A percentile compares a stretch with the other conserved stretches of the same genome.
These are phyloP conservation scores for Margaritifera margaritifera DNA, from an alignment of 2,888 invertebrate genomes.

Conservation along the genomic window DNA sequence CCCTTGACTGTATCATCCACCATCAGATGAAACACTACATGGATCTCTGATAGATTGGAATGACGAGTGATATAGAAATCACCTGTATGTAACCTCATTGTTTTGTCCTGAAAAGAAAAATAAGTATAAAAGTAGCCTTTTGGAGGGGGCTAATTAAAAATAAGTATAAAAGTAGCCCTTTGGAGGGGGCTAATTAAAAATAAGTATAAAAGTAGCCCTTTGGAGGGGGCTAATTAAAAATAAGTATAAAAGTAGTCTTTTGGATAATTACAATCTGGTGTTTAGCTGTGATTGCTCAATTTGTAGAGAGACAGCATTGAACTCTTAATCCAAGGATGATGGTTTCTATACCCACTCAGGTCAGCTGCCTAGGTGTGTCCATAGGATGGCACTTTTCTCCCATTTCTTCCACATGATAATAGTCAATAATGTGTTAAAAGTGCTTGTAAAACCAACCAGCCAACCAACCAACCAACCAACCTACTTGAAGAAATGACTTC, in stretches of 20 bases:
- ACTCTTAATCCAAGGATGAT: too few species aligned
- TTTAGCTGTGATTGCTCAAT: too few species aligned
- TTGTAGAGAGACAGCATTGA: too few species aligned
- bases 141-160: neutral
- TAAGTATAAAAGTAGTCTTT: neutral
- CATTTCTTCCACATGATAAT: too few species aligned
- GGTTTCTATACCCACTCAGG: too few species aligned
- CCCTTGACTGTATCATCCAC: slow-evolving; percentile 81
- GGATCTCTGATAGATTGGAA: slow-evolving; percentile 94
- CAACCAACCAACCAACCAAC: too few species aligned
- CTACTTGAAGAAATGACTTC: too few species aligned
- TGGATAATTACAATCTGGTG: too few species aligned
- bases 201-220: neutral
- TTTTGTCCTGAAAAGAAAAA: slow-evolving; percentile 53
- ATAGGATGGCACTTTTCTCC: too few species aligned
- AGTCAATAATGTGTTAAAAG: too few species aligned
- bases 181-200: neutral
- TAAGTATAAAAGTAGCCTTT: neutral
- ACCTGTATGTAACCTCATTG: slow-evolving; percentile 57
- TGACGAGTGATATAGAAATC: slow-evolving; percentile 77
- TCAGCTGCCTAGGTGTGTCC: too few species aligned
- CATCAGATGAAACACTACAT: slow-evolving; percentile 96
- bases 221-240: neutral
- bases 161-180: neutral
- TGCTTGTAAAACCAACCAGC: too few species aligned